Evolutionary conservation across 2,888 invertebrate genomes (phyloP), one percentile per base, ranked within the genome.

Genomic region (Cosmopolites sordidus): DNA sequence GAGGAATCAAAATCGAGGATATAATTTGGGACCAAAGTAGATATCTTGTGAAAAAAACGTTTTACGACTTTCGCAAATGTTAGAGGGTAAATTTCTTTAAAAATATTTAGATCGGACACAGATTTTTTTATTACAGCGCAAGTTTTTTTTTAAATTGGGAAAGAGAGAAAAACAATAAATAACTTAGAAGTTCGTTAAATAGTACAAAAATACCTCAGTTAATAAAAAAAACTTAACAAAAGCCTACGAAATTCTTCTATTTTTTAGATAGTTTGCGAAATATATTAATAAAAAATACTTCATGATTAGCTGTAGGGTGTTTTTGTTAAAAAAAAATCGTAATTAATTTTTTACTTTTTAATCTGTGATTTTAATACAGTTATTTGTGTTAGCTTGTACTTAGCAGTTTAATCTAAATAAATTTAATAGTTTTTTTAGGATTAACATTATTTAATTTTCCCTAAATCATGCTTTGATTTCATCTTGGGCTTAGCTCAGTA

Each of bases 291-390:
- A 5, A 8, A 22, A 22, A 22, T 33, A 11, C 33, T 33, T 33
- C 33, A 6, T 33, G 33, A 33, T 33, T 33, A 12, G 12, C 3
- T 22, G 22, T 33, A 33, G 33, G 33, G 3, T 33, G 3, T 33
- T 12, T 33, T n/a, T 33, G 33, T 33, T 33, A 6, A 11, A 6
- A 12, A 12, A 33, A 33, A 33, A 27, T 27, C 27, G 9, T 27
- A 6, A 9, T 4, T 12, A 38, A 38, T 55, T 50, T 51, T 47
- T 51, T 45, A 30, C 40, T 56, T 48, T 55, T 52, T 56, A 56
- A 56, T 56, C 56, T 56, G 56, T 56, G 56, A 56, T 56, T 55
- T 51, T 44, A 56, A 52, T 56, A 39, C 56, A 56, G 48, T 56
- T 49, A 45, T 49, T 54, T 51, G 48, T 51, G 51, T 56, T 51